Conservation (phyloP, 2,113 vertebrate species). For the Bos indicus region DNA sequence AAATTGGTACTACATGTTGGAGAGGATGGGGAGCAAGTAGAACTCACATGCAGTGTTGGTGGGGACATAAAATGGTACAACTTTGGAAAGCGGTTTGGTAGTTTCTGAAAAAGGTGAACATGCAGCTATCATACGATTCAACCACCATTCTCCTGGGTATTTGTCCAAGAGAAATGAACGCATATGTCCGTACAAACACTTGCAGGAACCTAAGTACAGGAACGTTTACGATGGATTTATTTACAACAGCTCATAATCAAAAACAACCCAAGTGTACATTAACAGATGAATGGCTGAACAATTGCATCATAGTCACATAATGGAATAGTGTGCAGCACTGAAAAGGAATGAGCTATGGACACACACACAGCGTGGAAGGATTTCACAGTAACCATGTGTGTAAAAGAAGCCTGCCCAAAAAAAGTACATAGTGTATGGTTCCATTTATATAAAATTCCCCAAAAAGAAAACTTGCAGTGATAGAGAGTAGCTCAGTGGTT, state of each 20-base stretch:
- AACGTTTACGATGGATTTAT: not conserved
- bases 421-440: not conserved
- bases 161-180: not conserved
- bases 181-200: not conserved
- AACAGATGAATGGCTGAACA: not conserved
- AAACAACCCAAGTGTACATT: not conserved
- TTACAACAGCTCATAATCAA: not conserved
- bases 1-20: not conserved
- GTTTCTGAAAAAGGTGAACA: not conserved
- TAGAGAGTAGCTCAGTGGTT: not conserved
- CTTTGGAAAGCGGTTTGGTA: not conserved
- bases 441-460: not conserved
- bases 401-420: not conserved
- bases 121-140: not conserved
- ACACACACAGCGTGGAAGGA: not conserved
- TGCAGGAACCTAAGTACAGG: not conserved
- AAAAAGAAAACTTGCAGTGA: not conserved
- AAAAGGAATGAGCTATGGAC: not conserved
- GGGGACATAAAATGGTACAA: not conserved
- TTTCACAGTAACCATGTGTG: not conserved
- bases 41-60: not conserved
- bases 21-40: not conserved
- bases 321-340: not conserved
- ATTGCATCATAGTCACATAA: not conserved
- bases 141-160: not conserved